Base-by-base conservation (phyloP, 1,140 invertebrate genomes). In the Leptopilina boulardi region DNA sequence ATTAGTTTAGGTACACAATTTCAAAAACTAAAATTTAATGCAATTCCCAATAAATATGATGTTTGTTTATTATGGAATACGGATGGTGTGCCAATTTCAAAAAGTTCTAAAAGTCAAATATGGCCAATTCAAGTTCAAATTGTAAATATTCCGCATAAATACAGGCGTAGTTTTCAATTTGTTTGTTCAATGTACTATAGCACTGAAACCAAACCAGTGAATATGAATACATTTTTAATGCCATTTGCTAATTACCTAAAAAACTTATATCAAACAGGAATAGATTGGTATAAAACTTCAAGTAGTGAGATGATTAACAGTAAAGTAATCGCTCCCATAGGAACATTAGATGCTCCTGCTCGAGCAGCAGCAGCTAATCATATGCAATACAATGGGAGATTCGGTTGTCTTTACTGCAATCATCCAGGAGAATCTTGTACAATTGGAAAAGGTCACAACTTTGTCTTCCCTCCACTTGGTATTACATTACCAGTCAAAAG, bases 1-100 rank as follows among this genome's bases (percentile, higher is more conserved):
- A 70, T 80, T n/a, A 71, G 30, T 71, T 70, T 19, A 9, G 74
- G 75, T 9, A 44, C 51, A n/a, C 47, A 80, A 42, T 80, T 78
- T 34, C 38, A 30, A 47, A 59, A 75, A 56, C 38, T 41, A 41
- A 41, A 41, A 10, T 41, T 41, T 4, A 5, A 10, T 41, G 38
- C 38, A 41, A 41, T 41, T 5, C 38, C 38, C 10, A 10, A 10
- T 10, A 4, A 41, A 41, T 41, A 41, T 41, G 38, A 41, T 41
- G 3, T 41, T 5, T 41, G 38, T 10, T 5, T 41, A 10, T 5
- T 41, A 5, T 41, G 38, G 38, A 5, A 5, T 41, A 41, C 38
- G 3, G 4, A 41, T 41, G 38, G 38, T 5, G 38, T 41, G 9
- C 38, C 3, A 41, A 41, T 41, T 4, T 41, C 38, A 5, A 41